Evolutionary conservation across 2,888 invertebrate species (phyloP), one percentile per base, ranked within the genome.

Genomic region (Stratiomys singularior): DNA sequence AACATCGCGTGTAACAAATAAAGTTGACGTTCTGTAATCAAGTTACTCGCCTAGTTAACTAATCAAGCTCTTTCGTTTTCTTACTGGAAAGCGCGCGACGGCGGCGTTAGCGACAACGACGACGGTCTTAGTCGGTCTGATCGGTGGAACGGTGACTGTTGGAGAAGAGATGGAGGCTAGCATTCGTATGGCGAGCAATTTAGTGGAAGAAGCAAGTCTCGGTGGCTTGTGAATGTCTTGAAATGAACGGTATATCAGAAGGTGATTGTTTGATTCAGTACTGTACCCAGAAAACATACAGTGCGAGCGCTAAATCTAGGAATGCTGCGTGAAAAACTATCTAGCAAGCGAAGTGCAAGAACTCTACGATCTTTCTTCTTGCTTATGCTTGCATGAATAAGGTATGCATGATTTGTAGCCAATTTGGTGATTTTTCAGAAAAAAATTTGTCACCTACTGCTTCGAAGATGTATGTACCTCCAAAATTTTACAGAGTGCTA

Each of bases 1-100:
- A 30, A 78, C 71, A 37, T 5, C 37, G 37, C 37, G 37, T 37
- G 37, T 37, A 37, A 71, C 69, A 76, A 37, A 27, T 13, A 9
- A 9, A 37, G 37, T 37, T 37, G 44, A 25, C 69, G 74, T 74
- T 21, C 83, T 85, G 85, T 23, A 82, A 82, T 83, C 85, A 85
- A 84, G 86, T 86, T 86, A 86, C 86, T 86, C 85, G 86, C 86
- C 86, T 86, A 84, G 82, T 84, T 82, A 85, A 86, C 86, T 86
- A 58, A 83, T 83, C 86, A 82, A 86, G 85, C 85, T 86, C 86
- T 86, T 86, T 85, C 83, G 85, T 60, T 83, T 85, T 83, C 83
- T 82, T 85, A 83, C 84, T 67, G 56, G 79, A 46, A 69, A 46
- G 46, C 69, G 47, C 47, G 21, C 64, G 60, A 60, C 60, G 37